Evolutionary conservation across 1,140 invertebrate species (phyloP).

Genomic region (Drosophila funebris): DNA sequence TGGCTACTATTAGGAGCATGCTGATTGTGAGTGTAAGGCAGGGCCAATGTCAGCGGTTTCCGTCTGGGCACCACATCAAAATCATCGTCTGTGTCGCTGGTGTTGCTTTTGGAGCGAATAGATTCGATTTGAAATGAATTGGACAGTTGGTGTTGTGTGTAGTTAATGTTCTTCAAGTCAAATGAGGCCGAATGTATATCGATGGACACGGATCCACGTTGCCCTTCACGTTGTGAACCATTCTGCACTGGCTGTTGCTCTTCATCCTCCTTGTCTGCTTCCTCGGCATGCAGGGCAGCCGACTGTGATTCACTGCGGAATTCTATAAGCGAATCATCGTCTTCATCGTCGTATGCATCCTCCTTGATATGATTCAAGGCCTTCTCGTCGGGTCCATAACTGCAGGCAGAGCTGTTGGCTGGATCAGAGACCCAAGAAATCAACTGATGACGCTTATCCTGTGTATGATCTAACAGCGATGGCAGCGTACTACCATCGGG

Average conservation of each 20-base stretch:
- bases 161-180: constrained; percentile 75
- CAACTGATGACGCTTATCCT: constrained; percentile 61
- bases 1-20: constrained; percentile 11
- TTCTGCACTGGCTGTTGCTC: constrained; percentile 3
- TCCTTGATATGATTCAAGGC: constrained; percentile 34
- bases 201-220: constrained; percentile 67
- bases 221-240: background rate
- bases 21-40: no score
- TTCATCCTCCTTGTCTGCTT: constrained; percentile 31
- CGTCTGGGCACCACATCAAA: constrained; percentile 12
- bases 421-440: constrained; percentile 76
- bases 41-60: constrained; percentile 55
- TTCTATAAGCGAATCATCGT: constrained; percentile 75
- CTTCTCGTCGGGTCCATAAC: constrained; percentile 37
- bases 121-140: constrained; percentile 83
- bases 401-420: constrained; percentile 65
- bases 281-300: constrained; percentile 54
- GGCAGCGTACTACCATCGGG: constrained; percentile 74
- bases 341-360: constrained; percentile 64
- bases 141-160: constrained; percentile 69
- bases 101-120: constrained; percentile 65
- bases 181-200: constrained; percentile 76
- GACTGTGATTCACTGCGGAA: constrained; percentile 80
- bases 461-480: constrained; percentile 45
- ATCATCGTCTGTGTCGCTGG: constrained; percentile 38